phyloP scores from a whole-genome alignment of 2,888 invertebrate species.

The Eutolmus rufibarbis region DNA sequence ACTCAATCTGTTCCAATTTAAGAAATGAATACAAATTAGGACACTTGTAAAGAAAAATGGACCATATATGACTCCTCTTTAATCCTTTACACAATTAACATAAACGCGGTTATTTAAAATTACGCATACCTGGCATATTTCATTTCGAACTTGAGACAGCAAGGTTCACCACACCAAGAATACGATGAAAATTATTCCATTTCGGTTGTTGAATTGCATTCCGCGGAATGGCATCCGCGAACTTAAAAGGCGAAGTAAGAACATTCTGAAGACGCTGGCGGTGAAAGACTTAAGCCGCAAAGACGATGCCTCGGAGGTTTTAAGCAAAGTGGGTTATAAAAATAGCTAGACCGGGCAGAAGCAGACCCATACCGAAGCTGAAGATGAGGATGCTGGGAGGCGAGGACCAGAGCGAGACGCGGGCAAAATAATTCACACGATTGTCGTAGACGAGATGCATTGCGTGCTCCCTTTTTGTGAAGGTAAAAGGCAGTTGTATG shows the following conservation, averaged over 20 bases:
- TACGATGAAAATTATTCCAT: constrained; percentile 21
- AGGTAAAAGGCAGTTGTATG: constrained; percentile 26
- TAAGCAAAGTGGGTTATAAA: constrained; percentile 26
- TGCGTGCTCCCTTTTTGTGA: constrained; percentile 16
- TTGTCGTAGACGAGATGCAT: constrained; percentile 11
- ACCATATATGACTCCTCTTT: neutral
- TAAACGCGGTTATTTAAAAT: neutral
- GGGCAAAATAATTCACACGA: constrained; percentile 24
- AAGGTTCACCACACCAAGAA: neutral
- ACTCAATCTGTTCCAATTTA: no score
- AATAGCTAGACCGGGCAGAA: neutral
- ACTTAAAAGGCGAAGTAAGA: neutral
- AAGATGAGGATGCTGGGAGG: neutral
- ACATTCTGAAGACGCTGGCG: neutral
- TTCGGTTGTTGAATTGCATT: constrained; percentile 26
- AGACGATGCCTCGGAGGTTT: neutral
- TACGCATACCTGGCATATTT: neutral
- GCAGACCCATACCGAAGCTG: neutral
- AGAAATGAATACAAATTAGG: neutral
- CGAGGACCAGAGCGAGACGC: neutral
- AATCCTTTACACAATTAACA: neutral
- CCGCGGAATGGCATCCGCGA: neutral
- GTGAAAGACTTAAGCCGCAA: neutral
- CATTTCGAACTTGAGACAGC: neutral
- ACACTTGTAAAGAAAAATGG: neutral